Conservation (phyloP, 2,888 invertebrate genomes). For the Lithosia quadra region DNA sequence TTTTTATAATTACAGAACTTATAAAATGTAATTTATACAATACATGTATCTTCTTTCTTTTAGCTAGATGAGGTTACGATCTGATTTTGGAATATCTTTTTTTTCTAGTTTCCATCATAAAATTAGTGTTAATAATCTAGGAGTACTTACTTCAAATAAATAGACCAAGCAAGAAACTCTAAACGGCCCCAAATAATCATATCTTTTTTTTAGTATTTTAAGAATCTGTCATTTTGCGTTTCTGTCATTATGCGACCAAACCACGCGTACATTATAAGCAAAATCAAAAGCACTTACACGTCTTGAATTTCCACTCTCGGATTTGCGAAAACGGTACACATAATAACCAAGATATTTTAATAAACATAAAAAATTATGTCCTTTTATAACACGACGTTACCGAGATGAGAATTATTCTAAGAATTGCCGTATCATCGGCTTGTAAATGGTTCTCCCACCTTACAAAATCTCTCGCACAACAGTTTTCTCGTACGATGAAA, state of each 20-base stretch:
- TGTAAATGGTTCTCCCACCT: slow-evolving; percentile 14
- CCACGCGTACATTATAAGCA: neutral
- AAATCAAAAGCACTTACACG: neutral
- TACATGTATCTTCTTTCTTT: too few species aligned
- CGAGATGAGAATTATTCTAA: slow-evolving; percentile 15
- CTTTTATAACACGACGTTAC: slow-evolving; percentile 6
- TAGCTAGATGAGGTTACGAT: too few species aligned
- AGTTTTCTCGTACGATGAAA: slow-evolving; percentile 14
- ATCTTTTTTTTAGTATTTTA: too few species aligned
- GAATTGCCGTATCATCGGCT: slow-evolving; percentile 13
- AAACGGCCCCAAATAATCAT: too few species aligned
- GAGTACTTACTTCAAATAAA: neutral
- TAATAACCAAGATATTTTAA: neutral
- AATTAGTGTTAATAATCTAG: too few species aligned
- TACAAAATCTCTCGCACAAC: slow-evolving; percentile 14
- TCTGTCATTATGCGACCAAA: too few species aligned
- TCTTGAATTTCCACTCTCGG: neutral
- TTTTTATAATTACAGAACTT: too few species aligned
- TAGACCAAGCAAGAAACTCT: neutral
- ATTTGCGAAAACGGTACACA: neutral
- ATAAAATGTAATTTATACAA: too few species aligned
- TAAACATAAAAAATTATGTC: slow-evolving; percentile 8
- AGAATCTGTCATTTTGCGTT: too few species aligned
- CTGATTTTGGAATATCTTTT: too few species aligned
- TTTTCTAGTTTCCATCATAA: too few species aligned